These are phyloP conservation scores for Ligdia adustata DNA, from an alignment of 2,888 invertebrate genomes.

Conservation along the genomic window DNA sequence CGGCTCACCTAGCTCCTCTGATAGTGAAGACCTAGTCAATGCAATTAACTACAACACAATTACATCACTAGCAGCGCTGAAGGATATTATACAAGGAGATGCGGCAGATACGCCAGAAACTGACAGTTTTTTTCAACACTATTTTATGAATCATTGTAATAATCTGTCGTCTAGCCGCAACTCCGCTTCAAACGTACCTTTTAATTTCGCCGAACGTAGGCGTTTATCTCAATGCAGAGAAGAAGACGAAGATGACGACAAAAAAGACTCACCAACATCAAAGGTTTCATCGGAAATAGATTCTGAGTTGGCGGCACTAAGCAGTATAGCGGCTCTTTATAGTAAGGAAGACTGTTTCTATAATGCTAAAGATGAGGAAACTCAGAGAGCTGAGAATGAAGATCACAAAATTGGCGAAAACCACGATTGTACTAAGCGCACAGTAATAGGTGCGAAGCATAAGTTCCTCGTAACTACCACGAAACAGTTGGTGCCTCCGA, in stretches of 20 bases:
- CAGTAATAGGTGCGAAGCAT: constrained; percentile 71
- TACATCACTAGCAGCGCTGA: constrained; percentile 86
- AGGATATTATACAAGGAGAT: constrained; percentile 86
- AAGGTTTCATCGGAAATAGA: constrained; percentile 41
- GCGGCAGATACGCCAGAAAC: constrained; percentile 83
- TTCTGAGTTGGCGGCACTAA: constrained; percentile 42
- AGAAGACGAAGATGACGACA: constrained; percentile 91
- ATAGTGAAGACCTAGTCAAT: constrained; percentile 86
- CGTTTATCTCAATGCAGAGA: constrained; percentile 92
- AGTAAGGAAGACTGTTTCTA: constrained; percentile 38
- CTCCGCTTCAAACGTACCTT: constrained; percentile 63
- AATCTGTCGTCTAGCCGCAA: constrained; percentile 87
- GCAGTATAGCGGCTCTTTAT: constrained; percentile 34
- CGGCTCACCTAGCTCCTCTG: constrained; percentile 80
- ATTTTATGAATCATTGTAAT: constrained; percentile 89
- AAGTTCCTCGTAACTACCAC: constrained; percentile 73
- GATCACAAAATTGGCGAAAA: constrained; percentile 42
- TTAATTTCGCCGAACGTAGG: constrained; percentile 84
- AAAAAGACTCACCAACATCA: constrained; percentile 54
- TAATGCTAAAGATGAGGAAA: constrained; percentile 39
- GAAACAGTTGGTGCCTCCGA: constrained; percentile 36
- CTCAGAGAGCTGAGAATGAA: constrained; percentile 38
- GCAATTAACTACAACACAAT: constrained; percentile 89
- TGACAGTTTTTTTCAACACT: constrained; percentile 88
- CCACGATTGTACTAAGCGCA: constrained; percentile 63